A percentile compares a stretch with the other conserved stretches of the same genome.
Evolutionary conservation across 64 coral and sea anemone species (phyloP).

Genomic region (Stichodactyla mertensii): DNA sequence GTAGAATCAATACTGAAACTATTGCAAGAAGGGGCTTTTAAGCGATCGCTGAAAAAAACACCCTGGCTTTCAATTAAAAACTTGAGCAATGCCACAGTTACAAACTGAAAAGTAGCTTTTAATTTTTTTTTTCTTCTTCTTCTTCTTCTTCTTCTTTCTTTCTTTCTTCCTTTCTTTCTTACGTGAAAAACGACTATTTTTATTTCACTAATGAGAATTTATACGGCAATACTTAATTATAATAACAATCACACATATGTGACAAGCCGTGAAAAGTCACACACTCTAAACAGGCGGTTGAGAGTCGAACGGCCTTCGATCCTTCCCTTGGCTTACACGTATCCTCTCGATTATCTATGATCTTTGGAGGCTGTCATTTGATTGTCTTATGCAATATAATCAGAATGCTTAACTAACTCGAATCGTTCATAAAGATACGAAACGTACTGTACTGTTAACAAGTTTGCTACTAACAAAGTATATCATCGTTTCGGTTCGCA

Average conservation of each 20-base stretch:
- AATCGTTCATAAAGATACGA: too few relatives aligned
- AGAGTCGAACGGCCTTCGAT: not conserved
- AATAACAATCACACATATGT: conserved; percentile 1
- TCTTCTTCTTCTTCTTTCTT: not conserved
- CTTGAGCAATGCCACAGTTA: not conserved
- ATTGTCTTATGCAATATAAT: not conserved
- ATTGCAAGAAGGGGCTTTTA: too few relatives aligned
- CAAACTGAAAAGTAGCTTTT: not conserved
- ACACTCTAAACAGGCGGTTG: not conserved
- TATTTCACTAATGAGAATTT: not conserved
- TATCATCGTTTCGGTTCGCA: not conserved
- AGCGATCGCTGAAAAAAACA: too few relatives aligned
- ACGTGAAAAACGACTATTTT: too few relatives aligned
- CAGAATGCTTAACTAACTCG: too few relatives aligned
- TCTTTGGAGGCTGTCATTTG: too few relatives aligned
- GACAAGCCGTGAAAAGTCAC: not conserved
- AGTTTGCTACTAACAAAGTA: too few relatives aligned
- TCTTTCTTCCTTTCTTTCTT: not conserved
- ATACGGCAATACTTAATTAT: not conserved
- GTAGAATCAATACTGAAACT: too few relatives aligned
- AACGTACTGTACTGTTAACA: too few relatives aligned
- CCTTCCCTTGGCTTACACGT: not conserved
- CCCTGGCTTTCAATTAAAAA: too few relatives aligned
- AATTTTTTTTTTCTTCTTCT: not conserved
- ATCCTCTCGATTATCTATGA: not conserved